These are phyloP conservation scores for Lynx canadensis DNA, from an alignment of 2,113 vertebrate species.

Conservation along the genomic window DNA sequence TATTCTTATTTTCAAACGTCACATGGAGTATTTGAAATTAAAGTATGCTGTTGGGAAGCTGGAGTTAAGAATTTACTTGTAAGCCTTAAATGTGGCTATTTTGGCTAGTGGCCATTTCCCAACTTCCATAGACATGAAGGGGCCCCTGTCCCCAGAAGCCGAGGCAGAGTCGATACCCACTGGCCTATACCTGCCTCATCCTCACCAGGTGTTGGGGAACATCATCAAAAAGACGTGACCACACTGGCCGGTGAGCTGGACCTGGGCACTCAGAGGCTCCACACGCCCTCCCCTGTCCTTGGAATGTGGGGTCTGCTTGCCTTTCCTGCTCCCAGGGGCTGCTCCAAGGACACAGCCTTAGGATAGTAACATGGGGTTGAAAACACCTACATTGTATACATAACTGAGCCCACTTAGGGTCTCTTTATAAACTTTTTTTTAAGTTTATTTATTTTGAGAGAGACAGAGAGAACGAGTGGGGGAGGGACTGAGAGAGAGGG, in stretches of 20 bases:
- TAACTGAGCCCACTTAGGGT: background rate
- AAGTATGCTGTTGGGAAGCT: background rate
- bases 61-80: background rate
- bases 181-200: too few relatives aligned
- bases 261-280: background rate
- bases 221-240: background rate
- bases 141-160: background rate
- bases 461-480: too few relatives aligned
- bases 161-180: background rate
- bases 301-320: background rate
- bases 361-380: background rate
- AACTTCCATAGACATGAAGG: background rate
- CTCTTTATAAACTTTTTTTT: background rate
- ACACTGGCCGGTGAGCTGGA: background rate
- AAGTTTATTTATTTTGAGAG: too few relatives aligned
- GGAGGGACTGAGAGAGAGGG: too few relatives aligned
- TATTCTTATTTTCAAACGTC: conserved; percentile 48
- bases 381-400: background rate
- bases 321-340: background rate
- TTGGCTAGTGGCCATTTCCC: background rate
- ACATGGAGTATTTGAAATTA: background rate
- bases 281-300: too few relatives aligned
- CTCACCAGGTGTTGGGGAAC: background rate
- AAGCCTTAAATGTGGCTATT: background rate
- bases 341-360: background rate